phyloP scores from a whole-genome alignment of 1,140 invertebrate species.

The Caenorhabditis brenneri region DNA sequence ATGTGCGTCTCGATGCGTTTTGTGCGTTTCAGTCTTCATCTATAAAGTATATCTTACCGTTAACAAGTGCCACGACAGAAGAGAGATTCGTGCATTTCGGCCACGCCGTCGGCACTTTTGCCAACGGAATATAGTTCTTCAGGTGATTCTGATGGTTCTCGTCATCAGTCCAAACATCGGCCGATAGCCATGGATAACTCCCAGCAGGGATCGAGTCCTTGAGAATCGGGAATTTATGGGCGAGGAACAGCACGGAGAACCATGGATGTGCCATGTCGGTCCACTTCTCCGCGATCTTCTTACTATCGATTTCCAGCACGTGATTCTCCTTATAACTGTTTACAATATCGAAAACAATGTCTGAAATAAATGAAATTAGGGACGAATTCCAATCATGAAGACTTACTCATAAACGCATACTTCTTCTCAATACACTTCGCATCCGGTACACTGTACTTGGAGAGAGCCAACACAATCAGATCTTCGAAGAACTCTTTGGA shows the following conservation, averaged over 20 bases:
- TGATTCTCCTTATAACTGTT: background rate
- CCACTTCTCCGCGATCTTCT: background rate
- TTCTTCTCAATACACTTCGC: background rate
- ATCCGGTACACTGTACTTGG: background rate
- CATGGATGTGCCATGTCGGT: background rate
- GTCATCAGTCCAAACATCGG: background rate
- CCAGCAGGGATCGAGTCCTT: background rate
- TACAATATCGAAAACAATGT: background rate
- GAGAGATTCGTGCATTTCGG: background rate
- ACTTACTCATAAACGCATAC: background rate
- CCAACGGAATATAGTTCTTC: background rate
- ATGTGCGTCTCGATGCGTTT: too few relatives aligned
- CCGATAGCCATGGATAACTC: background rate
- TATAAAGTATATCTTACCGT: background rate
- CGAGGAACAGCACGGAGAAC: background rate
- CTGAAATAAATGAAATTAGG: background rate
- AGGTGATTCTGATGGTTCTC: too few relatives aligned
- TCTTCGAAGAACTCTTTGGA: conserved; percentile 9
- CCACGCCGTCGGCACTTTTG: conserved; percentile 6
- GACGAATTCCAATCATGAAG: background rate
- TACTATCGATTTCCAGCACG: background rate
- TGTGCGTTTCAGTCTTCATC: background rate
- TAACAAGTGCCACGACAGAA: background rate
- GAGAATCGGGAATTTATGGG: background rate
- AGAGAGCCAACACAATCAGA: background rate